phyloP scores from a whole-genome alignment of 1,140 invertebrate genomes.

The Pachyrhynchus sulphureomaculatus region DNA sequence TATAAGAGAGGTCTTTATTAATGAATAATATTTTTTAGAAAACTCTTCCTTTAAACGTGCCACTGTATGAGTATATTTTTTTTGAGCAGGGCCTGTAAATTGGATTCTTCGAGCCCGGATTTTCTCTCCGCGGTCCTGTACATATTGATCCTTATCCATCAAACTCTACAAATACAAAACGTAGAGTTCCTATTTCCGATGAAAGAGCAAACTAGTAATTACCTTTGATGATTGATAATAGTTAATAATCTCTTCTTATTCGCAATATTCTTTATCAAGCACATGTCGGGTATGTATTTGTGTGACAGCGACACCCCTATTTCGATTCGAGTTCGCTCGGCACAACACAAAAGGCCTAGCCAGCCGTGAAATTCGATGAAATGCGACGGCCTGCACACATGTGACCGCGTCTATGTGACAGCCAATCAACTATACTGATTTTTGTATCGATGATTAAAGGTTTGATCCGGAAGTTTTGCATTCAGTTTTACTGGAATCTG shows the following conservation, averaged over 20 bases:
- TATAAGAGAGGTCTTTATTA: too few species aligned
- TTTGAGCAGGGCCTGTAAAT: too few species aligned
- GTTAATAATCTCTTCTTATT: constrained; percentile 21
- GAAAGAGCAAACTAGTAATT: too few species aligned
- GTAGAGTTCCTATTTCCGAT: too few species aligned
- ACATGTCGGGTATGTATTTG: constrained; percentile 15
- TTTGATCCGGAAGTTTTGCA: not conserved
- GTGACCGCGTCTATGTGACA: constrained; percentile 40
- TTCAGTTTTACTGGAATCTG: not conserved
- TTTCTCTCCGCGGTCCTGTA: too few species aligned
- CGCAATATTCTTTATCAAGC: constrained; percentile 26
- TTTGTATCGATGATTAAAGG: constrained; percentile 33
- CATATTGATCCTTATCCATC: too few species aligned
- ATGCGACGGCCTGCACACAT: constrained; percentile 49
- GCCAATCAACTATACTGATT: constrained; percentile 41
- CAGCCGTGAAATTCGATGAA: constrained; percentile 52
- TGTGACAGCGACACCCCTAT: constrained; percentile 33
- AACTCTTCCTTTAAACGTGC: too few species aligned
- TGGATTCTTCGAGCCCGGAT: too few species aligned
- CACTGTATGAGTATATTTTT: too few species aligned
- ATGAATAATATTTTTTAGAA: too few species aligned
- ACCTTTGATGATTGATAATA: not conserved
- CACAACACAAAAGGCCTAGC: constrained; percentile 42
- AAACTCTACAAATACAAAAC: too few species aligned
- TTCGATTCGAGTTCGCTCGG: not conserved